Percentiles rank a stretch among this genome's conserved stretches.
These are phyloP conservation scores for Mixornis gularis DNA, from an alignment of 2,113 vertebrate species.

Conservation along the genomic window DNA sequence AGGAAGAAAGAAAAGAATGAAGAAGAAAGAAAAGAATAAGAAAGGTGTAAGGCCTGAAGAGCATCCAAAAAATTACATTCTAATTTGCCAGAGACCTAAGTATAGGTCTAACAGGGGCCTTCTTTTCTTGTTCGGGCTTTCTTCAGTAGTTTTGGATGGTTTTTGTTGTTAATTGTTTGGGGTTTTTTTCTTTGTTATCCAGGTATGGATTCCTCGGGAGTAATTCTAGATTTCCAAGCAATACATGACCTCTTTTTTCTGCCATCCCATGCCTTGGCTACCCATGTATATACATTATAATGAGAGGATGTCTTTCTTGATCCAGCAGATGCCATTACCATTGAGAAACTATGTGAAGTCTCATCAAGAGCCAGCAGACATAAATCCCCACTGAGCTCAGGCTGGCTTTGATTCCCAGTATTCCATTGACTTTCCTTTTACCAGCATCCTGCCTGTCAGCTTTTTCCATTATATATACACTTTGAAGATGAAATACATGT, in stretches of 20 bases:
- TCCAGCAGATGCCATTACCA: background rate
- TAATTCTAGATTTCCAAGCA: background rate
- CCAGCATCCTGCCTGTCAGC: background rate
- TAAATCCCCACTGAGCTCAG: constrained; percentile 22
- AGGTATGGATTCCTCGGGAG: background rate
- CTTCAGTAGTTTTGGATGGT: background rate
- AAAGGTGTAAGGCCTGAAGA: background rate
- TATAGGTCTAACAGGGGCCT: background rate
- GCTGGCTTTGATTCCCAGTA: constrained; percentile 14
- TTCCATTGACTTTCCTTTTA: constrained; percentile 31
- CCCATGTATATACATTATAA: background rate
- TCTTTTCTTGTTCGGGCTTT: background rate
- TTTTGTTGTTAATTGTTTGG: background rate
- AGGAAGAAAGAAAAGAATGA: background rate
- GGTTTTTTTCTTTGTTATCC: background rate
- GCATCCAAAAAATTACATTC: background rate
- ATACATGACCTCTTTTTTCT: background rate
- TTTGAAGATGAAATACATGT: constrained; percentile 50
- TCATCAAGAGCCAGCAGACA: constrained; percentile 23
- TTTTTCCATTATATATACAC: background rate
- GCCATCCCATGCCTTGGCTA: background rate
- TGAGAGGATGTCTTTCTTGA: background rate
- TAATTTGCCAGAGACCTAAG: background rate
- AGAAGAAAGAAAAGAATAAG: background rate
- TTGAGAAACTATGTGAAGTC: constrained; percentile 9